Evolutionary conservation across 2,113 vertebrate species (phyloP), one percentile per base, ranked within the genome.

Genomic region (Oophaga pumilio): DNA sequence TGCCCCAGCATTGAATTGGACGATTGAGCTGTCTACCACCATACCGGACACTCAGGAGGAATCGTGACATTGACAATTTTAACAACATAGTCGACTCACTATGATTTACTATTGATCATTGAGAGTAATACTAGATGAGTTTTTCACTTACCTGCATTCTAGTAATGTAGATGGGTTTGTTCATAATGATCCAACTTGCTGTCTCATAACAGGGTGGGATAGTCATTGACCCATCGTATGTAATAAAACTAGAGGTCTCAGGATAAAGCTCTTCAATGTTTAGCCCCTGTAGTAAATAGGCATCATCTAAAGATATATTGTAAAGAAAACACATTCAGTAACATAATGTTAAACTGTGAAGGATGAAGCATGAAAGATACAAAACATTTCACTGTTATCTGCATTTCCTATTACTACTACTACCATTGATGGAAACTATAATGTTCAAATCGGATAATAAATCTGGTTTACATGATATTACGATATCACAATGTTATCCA

Each of bases 141-240:
- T 20, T 15, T 91, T 95, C 93, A 99, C 98, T 95, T 94, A 99
- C 98, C 98, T 99, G 98, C 98, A 99, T 99, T 91, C 98, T 96
- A 77, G 98, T 99, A 91, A 99, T 97, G 89, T 99, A 99, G 92
- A 99, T 97, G 1, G 98, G 98, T 89, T 99, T 99, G 93, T 99
- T 99, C 98, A 99, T 99, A 93, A 99, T 96, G 91, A 99, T 97
- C 98, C 98, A 99, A 26, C 96, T 99, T 85, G 96, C 97, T 0
- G 98, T 99, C 93, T 99, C 98, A 89, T 96, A 98, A 92, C 98
- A 99, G 17, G 98, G 97, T 13, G 98, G 98, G 90, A 97, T 97
- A 80, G 98, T 99, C 97, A 99, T 98, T 0, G 98, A 99, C 82
- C 98, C 98, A 78, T 99, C 98, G 0, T 99, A 99, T 0, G 98